These are phyloP conservation scores for Misgurnus anguillicaudatus DNA, from an alignment of 2,113 vertebrate species.

Conservation along the genomic window DNA sequence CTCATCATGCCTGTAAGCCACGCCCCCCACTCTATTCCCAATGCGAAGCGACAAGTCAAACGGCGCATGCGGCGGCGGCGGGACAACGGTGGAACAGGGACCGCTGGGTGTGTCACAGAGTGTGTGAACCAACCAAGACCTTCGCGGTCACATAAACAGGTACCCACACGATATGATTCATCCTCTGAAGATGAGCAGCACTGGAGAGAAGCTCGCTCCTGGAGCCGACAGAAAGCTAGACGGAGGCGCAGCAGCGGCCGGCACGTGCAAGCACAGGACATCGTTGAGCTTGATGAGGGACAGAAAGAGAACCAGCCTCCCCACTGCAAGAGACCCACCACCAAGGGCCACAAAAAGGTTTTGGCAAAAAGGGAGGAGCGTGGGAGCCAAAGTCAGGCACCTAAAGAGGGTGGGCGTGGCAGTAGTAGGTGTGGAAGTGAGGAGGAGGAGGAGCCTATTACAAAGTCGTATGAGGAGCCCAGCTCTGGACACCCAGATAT, in stretches of 20 bases:
- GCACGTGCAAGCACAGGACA: conserved; percentile 59
- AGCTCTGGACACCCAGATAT: conserved; percentile 69
- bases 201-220: conserved; percentile 80
- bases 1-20: conserved; percentile 73
- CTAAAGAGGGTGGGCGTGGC: conserved; percentile 5
- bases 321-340: conserved; percentile 43
- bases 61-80: conserved; percentile 79
- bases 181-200: conserved; percentile 76
- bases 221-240: conserved; percentile 80
- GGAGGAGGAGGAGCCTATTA: conserved; percentile 60
- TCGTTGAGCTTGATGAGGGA: conserved; percentile 70
- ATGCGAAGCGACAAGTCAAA: conserved; percentile 81
- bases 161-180: conserved; percentile 67
- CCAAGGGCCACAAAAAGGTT: conserved; percentile 34
- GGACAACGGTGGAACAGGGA: conserved; percentile 65
- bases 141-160: conserved; percentile 64
- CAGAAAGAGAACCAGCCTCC: conserved; percentile 52
- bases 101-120: conserved; percentile 37
- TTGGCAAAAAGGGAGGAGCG: conserved; percentile 54
- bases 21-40: conserved; percentile 64
- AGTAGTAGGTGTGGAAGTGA: conserved; percentile 46
- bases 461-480: conserved; percentile 70
- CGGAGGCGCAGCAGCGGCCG: conserved; percentile 72
- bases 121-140: conserved; percentile 59
- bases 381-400: conserved; percentile 56